phyloP scores from a whole-genome alignment of 2,113 vertebrate species.

The Xyrauchen texanus region DNA sequence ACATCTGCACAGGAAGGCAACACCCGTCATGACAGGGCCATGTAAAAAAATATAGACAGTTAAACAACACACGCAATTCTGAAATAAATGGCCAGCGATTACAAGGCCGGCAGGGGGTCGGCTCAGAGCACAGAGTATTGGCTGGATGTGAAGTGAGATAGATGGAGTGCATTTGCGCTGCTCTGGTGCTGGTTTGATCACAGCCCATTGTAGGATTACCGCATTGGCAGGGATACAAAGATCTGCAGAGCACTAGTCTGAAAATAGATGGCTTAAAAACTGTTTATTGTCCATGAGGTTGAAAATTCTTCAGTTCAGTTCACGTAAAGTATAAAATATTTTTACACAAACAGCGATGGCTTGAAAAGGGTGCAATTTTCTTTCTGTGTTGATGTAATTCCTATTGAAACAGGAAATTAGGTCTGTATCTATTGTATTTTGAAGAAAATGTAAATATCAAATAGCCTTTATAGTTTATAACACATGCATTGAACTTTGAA shows the following conservation, averaged over 20 bases:
- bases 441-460: too few relatives aligned
- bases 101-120: slow-evolving; percentile 29
- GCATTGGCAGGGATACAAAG: slow-evolving; percentile 43
- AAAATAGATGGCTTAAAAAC: slow-evolving; percentile 36
- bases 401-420: too few relatives aligned
- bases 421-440: too few relatives aligned
- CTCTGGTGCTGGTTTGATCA: slow-evolving; percentile 44
- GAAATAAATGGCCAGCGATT: slow-evolving; percentile 50
- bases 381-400: too few relatives aligned
- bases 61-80: slow-evolving; percentile 52
- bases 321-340: too few relatives aligned
- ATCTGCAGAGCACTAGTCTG: slow-evolving; percentile 5
- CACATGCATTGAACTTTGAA: too few relatives aligned
- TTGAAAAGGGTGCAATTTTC: too few relatives aligned
- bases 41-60: slow-evolving; percentile 41
- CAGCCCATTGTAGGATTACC: slow-evolving; percentile 53
- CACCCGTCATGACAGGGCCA: slow-evolving; percentile 32
- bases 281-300: neutral
- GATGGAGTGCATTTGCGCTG: slow-evolving; percentile 16
- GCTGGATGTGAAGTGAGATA: slow-evolving; percentile 27
- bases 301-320: too few relatives aligned
- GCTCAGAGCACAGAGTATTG: neutral
- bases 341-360: too few relatives aligned
- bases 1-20: slow-evolving; percentile 31
- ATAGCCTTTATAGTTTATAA: too few relatives aligned